phyloP scores from a whole-genome alignment of 2,797 vertebrate genomes.

The Enteromius mattozi region DNA sequence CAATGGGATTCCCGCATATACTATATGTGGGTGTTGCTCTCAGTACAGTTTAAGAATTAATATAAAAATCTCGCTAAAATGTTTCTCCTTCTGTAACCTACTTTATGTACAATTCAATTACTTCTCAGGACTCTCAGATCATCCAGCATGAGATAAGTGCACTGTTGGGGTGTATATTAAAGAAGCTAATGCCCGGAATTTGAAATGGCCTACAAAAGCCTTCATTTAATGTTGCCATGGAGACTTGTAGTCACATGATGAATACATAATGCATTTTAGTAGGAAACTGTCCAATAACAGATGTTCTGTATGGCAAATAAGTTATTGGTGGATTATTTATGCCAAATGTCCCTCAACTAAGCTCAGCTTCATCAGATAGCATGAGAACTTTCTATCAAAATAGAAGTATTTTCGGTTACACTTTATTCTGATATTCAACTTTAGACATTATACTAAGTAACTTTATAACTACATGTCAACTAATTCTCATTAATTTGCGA shows the following conservation, averaged over 20 bases:
- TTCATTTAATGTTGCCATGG: conserved; percentile 12
- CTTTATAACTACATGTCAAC: too few relatives aligned
- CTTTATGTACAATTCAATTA: conserved; percentile 14
- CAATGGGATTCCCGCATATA: background rate
- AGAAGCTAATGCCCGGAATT: background rate
- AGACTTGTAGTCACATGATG: background rate
- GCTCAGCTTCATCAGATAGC: background rate
- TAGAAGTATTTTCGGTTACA: too few relatives aligned
- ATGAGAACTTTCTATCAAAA: background rate
- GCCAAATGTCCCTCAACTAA: background rate
- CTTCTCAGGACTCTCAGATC: conserved; percentile 10
- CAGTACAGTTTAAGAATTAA: conserved; percentile 4
- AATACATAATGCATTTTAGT: conserved; percentile 10
- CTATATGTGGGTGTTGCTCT: background rate
- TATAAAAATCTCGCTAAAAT: background rate
- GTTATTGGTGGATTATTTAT: background rate
- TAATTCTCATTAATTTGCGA: too few relatives aligned
- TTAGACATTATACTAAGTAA: too few relatives aligned
- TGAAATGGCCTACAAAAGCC: conserved; percentile 10
- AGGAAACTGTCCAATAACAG: background rate
- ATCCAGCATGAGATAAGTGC: conserved; percentile 10
- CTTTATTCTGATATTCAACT: too few relatives aligned
- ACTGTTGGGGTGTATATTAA: background rate
- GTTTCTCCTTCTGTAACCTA: background rate
- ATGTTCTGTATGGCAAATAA: background rate